Conservation (phyloP, 2,888 invertebrate species). For the Eilema sororculum region DNA sequence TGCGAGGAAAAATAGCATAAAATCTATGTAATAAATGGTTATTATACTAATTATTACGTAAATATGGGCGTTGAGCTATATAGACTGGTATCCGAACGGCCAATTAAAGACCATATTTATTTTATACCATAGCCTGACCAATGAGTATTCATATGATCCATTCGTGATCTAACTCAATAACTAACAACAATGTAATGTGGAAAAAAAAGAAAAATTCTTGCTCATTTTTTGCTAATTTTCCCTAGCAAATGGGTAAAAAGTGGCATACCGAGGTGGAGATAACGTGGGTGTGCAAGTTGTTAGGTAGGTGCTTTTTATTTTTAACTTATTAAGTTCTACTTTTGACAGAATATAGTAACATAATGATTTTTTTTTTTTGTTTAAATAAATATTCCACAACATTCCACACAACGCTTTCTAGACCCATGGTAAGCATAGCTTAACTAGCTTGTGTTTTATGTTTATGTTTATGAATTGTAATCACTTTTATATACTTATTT, state of each 20-base stretch:
- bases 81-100: conserved; percentile 27
- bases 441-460: no score
- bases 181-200: conserved; percentile 31
- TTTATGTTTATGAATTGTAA: no score
- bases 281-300: no score
- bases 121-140: conserved; percentile 50
- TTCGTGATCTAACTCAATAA: conserved; percentile 58
- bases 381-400: no score
- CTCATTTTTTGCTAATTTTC: background rate
- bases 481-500: no score
- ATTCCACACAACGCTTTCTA: no score
- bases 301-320: no score
- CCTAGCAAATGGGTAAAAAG: conserved; percentile 25
- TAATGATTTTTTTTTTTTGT: no score
- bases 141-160: conserved; percentile 48
- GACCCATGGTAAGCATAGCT: no score
- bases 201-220: conserved; percentile 24
- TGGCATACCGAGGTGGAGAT: conserved; percentile 29
- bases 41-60: background rate
- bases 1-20: background rate
- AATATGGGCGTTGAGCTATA: conserved; percentile 22
- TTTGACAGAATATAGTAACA: no score
- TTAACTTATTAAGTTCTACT: no score
- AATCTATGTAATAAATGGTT: background rate
- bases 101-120: conserved; percentile 18